Conservation (phyloP, 2,888 invertebrate genomes). For the Cabera pusaria region DNA sequence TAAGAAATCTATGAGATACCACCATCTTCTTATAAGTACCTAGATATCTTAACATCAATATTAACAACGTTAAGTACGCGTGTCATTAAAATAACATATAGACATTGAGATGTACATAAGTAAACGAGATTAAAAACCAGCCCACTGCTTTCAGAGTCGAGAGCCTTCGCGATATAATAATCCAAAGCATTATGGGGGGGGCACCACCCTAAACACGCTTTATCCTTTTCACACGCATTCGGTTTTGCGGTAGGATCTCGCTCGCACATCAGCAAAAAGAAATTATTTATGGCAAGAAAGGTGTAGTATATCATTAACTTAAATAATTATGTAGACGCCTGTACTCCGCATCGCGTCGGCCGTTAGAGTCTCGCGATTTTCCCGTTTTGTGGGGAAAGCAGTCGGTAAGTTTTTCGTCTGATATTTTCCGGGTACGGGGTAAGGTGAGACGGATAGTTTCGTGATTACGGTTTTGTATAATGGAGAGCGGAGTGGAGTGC, state of each 20-base stretch:
- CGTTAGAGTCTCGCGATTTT: constrained; percentile 37
- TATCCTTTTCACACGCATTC: constrained; percentile 34
- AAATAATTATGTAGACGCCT: constrained; percentile 73
- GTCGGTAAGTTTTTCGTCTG: constrained; percentile 42
- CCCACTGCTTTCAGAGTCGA: constrained; percentile 50
- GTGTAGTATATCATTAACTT: constrained; percentile 79
- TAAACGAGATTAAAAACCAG: constrained; percentile 66
- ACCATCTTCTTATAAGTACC: no score
- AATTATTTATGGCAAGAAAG: constrained; percentile 69
- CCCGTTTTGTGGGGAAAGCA: constrained; percentile 10
- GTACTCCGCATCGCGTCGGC: constrained; percentile 31
- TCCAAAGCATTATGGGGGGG: constrained; percentile 47
- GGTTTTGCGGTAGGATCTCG: constrained; percentile 33
- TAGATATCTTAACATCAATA: constrained; percentile 18
- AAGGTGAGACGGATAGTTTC: constrained; percentile 55
- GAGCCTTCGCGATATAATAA: constrained; percentile 52
- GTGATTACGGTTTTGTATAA: constrained; percentile 74
- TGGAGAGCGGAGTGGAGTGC: constrained; percentile 63
- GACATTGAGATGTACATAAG: constrained; percentile 48
- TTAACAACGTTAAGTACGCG: constrained; percentile 23
- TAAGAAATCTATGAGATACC: no score
- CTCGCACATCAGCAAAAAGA: constrained; percentile 55
- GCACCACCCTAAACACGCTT: constrained; percentile 47
- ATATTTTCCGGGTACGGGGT: constrained; percentile 7
- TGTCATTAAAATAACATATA: constrained; percentile 29